Evolutionary conservation across 2,888 invertebrate species (phyloP), one percentile per base, ranked within the genome.

Genomic region (Venusia cambrica): DNA sequence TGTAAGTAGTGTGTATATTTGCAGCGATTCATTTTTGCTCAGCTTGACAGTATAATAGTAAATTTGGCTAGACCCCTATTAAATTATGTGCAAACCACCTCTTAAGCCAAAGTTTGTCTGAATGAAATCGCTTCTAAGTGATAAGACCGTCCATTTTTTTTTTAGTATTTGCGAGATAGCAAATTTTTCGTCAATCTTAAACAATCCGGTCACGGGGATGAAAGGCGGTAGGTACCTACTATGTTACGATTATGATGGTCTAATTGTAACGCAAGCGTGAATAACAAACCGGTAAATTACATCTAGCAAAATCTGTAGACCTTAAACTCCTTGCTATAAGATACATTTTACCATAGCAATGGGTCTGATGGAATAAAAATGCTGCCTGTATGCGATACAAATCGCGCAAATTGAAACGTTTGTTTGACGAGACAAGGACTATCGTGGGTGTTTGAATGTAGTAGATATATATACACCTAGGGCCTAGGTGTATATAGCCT

Each of bases 391-490:
- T n/a, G n/a, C n/a, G 30, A 33, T 40, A 48, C 51, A 54, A 56
- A 54, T 52, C 48, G 51, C 26, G 49, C 48, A 54, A 61, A 61
- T 61, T 52, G 58, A 53, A 55, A 57, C 54, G 54, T 54, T n/a
- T 48, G 33, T 34, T 38, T 44, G 45, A 49, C 31, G 33, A 38
- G 37, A 38, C 44, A 27, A 29, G 45, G 29, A 38, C 40, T 44
- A 44, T 30, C 38, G 28, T 24, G 49, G 31, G 46, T 47, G 47
- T 47, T 53, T 48, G 25, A 52, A 45, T 48, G 39, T 48, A 44
- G 34, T 36, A 37, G 11, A 19, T 9, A 32, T 43, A 11, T 19
- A 45, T 38, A 13, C n/a, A n/a, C n/a, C n/a, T n/a, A n/a, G n/a
- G n/a, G n/a, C n/a, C n/a, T n/a, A n/a, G n/a, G n/a, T n/a, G n/a